Evolutionary conservation across 2,888 invertebrate genomes (phyloP), one percentile per base, ranked within the genome.

Genomic region (Gandaritis pyraliata): DNA sequence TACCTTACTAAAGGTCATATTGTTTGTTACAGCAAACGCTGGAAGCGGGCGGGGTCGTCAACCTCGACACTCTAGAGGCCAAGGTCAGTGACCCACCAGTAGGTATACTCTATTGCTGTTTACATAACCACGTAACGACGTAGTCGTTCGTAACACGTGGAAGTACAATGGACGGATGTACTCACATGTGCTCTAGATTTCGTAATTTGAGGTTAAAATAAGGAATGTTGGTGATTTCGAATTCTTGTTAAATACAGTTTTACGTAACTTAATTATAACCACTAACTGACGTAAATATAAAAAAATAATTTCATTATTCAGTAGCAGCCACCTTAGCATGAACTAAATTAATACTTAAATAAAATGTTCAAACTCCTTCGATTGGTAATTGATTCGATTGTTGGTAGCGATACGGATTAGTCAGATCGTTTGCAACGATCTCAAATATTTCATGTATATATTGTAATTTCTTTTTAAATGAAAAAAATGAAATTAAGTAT

Each of bases 51-150:
- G 89, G 86, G 80, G 90, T 96, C 95, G 94, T 95, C 68, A 95
- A 96, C 88, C 93, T 96, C 77, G 96, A 96, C 85, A 95, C 94
- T 70, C 90, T 96, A 80, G 96, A 96, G 87, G 96, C 96, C 69
- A 96, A 96, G 94, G 96, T 96, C 88, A 88, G 91, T 86, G 72
- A 77, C 71, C 76, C 65, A 60, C 62, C 66, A 59, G 58, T 68
- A 66, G 64, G 58, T 57, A 46, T 58, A 65, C 58, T 52, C 49
- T 33, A 48, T 54, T 64, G 38, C 30, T 64, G 54, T 62, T 65
- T 69, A 66, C 59, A 63, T 65, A 68, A 64, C 54, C 53, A 51
- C 50, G 29, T 56, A 38, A 16, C 30, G 23, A 49, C 56, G 45
- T 56, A 49, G 46, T 58, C 56, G 58, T 48, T 58, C 56, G 58